A percentile compares a stretch with the other conserved stretches of the same genome.
These are phyloP conservation scores for Sarcophaga peregrina DNA, from an alignment of 1,140 invertebrate species.

Conservation along the genomic window DNA sequence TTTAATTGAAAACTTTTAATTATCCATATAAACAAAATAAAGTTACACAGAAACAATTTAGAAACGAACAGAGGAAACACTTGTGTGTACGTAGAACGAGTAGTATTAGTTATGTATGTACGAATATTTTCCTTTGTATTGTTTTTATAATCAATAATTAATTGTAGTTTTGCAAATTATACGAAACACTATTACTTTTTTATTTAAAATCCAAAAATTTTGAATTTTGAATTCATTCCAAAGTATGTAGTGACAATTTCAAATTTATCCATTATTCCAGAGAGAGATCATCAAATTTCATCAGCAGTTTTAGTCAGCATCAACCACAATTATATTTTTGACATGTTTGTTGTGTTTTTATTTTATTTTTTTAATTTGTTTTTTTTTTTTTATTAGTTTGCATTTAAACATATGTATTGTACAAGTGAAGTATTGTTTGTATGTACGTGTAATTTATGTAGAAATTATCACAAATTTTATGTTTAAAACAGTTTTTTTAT, in stretches of 20 bases:
- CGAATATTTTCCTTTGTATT: not conserved
- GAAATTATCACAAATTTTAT: too few species aligned
- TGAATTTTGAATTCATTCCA: not conserved
- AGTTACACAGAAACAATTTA: not conserved
- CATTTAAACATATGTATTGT: too few species aligned
- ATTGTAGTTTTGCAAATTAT: conserved; percentile 37
- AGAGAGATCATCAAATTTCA: not conserved
- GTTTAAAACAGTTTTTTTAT: too few species aligned
- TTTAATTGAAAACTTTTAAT: not conserved
- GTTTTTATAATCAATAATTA: not conserved
- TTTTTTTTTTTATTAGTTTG: too few species aligned
- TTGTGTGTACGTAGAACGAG: not conserved
- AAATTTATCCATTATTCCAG: too few species aligned
- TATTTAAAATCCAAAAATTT: not conserved
- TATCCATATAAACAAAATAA: not conserved
- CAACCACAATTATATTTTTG: not conserved
- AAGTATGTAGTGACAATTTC: not conserved
- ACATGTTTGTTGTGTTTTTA: too few species aligned
- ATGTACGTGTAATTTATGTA: too few species aligned
- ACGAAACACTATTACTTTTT: conserved; percentile 35
- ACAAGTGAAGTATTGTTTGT: too few species aligned
- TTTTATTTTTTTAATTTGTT: too few species aligned
- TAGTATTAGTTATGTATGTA: not conserved
- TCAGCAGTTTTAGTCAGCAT: not conserved
- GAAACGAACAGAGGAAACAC: not conserved